These are phyloP conservation scores for Zygaena filipendulae DNA, from an alignment of 2,888 invertebrate genomes.

Conservation along the genomic window DNA sequence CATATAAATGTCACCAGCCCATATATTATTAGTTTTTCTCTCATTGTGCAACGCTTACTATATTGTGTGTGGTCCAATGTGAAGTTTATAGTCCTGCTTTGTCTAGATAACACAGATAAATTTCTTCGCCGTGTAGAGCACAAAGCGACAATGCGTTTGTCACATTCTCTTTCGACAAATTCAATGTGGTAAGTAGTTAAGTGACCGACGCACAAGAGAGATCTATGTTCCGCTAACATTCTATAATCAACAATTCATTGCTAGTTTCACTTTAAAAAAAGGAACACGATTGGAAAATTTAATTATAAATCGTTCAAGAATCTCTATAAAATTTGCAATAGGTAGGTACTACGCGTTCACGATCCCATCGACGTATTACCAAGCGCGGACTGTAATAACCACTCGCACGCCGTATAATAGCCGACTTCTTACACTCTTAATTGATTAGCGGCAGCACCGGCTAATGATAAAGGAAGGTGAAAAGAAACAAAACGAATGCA, in stretches of 20 bases:
- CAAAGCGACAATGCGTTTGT: slow-evolving; percentile 54
- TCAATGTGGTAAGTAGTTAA: slow-evolving; percentile 47
- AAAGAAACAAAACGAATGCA: slow-evolving; percentile 62
- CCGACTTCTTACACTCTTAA: slow-evolving; percentile 69
- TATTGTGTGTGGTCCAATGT: slow-evolving; percentile 67
- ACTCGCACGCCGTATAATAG: slow-evolving; percentile 63
- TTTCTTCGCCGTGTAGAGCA: slow-evolving; percentile 57
- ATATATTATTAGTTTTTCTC: slow-evolving; percentile 55
- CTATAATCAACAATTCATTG: no score
- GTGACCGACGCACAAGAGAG: no score
- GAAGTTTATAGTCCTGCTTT: slow-evolving; percentile 61
- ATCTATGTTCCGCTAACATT: no score
- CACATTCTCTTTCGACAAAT: slow-evolving; percentile 55
- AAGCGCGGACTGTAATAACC: slow-evolving; percentile 60
- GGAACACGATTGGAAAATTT: slow-evolving; percentile 23
- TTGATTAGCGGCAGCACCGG: slow-evolving; percentile 68
- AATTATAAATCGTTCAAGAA: slow-evolving; percentile 57
- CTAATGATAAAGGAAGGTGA: slow-evolving; percentile 69
- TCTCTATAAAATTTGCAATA: slow-evolving; percentile 60
- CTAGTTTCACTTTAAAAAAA: slow-evolving; percentile 4
- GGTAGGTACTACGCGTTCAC: no score
- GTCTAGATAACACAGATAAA: slow-evolving; percentile 67
- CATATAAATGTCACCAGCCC: slow-evolving; percentile 29
- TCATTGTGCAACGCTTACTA: slow-evolving; percentile 50
- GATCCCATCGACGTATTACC: slow-evolving; percentile 64